Conservation (phyloP, 1,140 invertebrate genomes). For the Theocolax elegans region DNA sequence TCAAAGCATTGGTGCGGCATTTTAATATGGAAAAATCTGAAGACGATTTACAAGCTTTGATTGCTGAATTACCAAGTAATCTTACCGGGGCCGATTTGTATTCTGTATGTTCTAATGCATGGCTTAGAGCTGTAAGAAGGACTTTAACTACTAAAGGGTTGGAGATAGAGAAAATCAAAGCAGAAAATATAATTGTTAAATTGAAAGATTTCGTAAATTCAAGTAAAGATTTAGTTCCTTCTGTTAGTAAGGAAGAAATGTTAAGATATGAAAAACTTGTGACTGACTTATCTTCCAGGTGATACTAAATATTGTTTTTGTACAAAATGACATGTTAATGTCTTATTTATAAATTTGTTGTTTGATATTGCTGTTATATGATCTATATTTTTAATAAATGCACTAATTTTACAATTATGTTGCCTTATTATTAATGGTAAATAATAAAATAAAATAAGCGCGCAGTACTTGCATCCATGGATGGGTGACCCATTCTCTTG, state of each 20-base stretch:
- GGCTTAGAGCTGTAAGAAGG: conserved; percentile 75
- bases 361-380: too few species aligned
- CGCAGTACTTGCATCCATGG: too few species aligned
- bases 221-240: conserved; percentile 69
- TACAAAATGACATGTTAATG: not conserved
- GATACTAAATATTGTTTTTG: not conserved
- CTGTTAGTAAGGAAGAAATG: conserved; percentile 70
- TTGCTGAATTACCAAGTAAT: conserved; percentile 72
- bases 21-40: conserved; percentile 56
- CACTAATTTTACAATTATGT: too few species aligned
- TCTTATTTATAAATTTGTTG: too few species aligned
- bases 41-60: conserved; percentile 69
- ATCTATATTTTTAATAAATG: too few species aligned
- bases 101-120: conserved; percentile 82
- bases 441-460: too few species aligned
- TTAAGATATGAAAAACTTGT: conserved; percentile 69
- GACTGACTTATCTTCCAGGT: conserved; percentile 49
- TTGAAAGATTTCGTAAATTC: conserved; percentile 70
- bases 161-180: conserved; percentile 37
- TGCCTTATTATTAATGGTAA: too few species aligned
- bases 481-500: too few species aligned
- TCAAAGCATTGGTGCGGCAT: conserved; percentile 78
- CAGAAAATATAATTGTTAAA: conserved; percentile 65
- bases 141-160: conserved; percentile 66
- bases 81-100: conserved; percentile 88